Percentiles rank a stretch among this genome's conserved stretches.
These are phyloP conservation scores for Ibycter americanus DNA, from an alignment of 2,797 vertebrate species.

Conservation along the genomic window DNA sequence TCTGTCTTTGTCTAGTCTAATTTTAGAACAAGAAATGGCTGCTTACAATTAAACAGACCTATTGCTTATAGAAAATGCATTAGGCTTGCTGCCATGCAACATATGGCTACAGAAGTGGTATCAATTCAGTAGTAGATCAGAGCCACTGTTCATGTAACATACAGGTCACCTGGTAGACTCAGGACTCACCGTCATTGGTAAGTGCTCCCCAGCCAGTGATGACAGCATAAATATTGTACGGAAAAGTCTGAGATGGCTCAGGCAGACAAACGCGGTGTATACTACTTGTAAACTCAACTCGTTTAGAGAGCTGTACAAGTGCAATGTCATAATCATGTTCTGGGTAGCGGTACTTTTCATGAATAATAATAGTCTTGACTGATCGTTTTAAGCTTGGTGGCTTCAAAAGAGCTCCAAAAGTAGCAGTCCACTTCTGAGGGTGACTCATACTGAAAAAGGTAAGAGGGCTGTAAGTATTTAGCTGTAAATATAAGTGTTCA, in stretches of 20 bases:
- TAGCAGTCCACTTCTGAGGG: conserved; percentile 75
- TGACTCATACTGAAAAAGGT: conserved; percentile 65
- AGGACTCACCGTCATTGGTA: conserved; percentile 69
- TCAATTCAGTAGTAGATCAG: background rate
- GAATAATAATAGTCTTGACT: conserved; percentile 73
- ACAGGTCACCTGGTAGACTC: background rate
- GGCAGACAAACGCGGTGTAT: conserved; percentile 76
- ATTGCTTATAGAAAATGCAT: background rate
- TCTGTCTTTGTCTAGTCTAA: background rate
- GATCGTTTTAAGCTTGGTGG: conserved; percentile 37
- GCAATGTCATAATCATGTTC: conserved; percentile 76
- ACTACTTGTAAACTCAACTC: conserved; percentile 63
- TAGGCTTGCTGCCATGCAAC: background rate
- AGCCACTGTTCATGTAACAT: background rate
- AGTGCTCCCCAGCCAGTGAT: conserved; percentile 79
- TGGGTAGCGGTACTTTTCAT: conserved; percentile 72
- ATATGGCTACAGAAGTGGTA: background rate
- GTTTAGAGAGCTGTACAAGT: conserved; percentile 70
- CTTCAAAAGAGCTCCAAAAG: conserved; percentile 75
- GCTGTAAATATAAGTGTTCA: background rate
- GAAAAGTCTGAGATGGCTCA: conserved; percentile 61
- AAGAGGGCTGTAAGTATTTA: background rate
- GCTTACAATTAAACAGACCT: background rate
- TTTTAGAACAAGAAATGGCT: background rate
- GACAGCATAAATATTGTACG: conserved; percentile 60